phyloP scores from a whole-genome alignment of 1,140 invertebrate species.

The Drosophila repleta region DNA sequence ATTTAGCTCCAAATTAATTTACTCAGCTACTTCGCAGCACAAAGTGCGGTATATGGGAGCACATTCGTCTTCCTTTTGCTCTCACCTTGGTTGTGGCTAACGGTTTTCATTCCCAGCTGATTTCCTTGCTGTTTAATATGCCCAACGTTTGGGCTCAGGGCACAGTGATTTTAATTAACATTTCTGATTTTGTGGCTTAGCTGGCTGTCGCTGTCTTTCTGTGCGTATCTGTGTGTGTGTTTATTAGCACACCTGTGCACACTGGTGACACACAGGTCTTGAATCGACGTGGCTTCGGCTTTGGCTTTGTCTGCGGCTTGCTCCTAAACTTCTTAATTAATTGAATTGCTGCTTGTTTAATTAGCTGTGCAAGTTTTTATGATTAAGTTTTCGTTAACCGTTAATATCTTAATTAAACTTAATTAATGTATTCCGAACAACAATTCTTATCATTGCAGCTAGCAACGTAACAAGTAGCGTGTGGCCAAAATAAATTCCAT shows the following conservation, averaged over 20 bases:
- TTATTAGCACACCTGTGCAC: slow-evolving; percentile 71
- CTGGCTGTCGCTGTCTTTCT: slow-evolving; percentile 5
- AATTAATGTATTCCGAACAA: slow-evolving; percentile 46
- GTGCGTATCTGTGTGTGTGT: slow-evolving; percentile 18
- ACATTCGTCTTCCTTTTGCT: slow-evolving; percentile 47
- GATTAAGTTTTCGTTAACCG: slow-evolving; percentile 60
- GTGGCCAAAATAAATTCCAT: slow-evolving; percentile 35
- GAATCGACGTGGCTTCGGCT: slow-evolving; percentile 18
- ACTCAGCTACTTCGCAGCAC: slow-evolving; percentile 9
- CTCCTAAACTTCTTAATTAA: slow-evolving; percentile 47
- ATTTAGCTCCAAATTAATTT: slow-evolving; percentile 54
- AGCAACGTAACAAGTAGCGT: slow-evolving; percentile 23
- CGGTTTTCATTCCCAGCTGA: slow-evolving; percentile 52
- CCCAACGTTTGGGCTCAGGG: slow-evolving; percentile 51
- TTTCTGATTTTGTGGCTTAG: slow-evolving; percentile 77
- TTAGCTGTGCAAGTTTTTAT: slow-evolving; percentile 60
- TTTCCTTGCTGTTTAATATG: slow-evolving; percentile 54
- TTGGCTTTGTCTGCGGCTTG: slow-evolving; percentile 46
- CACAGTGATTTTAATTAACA: slow-evolving; percentile 80
- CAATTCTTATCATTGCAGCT: slow-evolving; percentile 48
- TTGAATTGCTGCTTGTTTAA: slow-evolving; percentile 76
- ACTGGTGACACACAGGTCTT: slow-evolving; percentile 39
- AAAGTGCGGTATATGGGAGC: slow-evolving; percentile 4
- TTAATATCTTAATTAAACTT: slow-evolving; percentile 54
- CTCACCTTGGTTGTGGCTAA: slow-evolving; percentile 43